A percentile compares a stretch with the other conserved stretches of the same genome.
Conservation (phyloP, 2,888 invertebrate species). For the Tetrapedia diversipes region DNA sequence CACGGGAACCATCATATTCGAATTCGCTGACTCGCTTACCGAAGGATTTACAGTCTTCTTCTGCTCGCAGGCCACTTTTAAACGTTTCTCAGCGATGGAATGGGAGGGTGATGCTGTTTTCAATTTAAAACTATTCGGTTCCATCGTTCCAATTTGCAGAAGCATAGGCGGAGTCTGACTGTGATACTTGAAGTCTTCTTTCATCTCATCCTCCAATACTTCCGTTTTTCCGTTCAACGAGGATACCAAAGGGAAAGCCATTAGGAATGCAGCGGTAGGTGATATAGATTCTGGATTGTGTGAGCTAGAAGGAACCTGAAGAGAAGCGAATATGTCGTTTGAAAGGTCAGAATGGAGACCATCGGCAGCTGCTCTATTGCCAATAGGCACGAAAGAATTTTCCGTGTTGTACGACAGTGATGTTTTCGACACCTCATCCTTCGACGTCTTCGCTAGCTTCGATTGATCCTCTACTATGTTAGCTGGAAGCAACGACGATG, state of each 20-base stretch:
- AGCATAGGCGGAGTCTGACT: constrained; percentile 82
- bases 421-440: constrained; percentile 70
- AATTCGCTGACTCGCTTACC: constrained; percentile 30
- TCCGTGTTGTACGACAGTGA: constrained; percentile 76
- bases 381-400: constrained; percentile 80
- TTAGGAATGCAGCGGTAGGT: constrained; percentile 90
- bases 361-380: constrained; percentile 73
- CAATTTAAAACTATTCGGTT: constrained; percentile 81
- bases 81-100: constrained; percentile 54
- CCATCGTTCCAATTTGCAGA: constrained; percentile 80
- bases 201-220: constrained; percentile 84
- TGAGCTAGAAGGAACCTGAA: constrained; percentile 85
- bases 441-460: constrained; percentile 64
- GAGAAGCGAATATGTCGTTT: constrained; percentile 86
- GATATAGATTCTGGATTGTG: constrained; percentile 87
- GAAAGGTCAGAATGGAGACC: constrained; percentile 84
- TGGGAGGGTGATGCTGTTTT: constrained; percentile 67
- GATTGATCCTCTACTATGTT: constrained; percentile 57
- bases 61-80: constrained; percentile 49
- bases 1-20: constrained; percentile 49
- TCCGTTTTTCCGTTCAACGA: constrained; percentile 85
- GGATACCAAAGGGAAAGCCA: constrained; percentile 90
- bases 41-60: constrained; percentile 49
- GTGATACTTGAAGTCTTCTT: constrained; percentile 81
- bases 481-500: constrained; percentile 50